Conservation (phyloP, 2,888 invertebrate genomes). For the Nebria brevicollis region DNA sequence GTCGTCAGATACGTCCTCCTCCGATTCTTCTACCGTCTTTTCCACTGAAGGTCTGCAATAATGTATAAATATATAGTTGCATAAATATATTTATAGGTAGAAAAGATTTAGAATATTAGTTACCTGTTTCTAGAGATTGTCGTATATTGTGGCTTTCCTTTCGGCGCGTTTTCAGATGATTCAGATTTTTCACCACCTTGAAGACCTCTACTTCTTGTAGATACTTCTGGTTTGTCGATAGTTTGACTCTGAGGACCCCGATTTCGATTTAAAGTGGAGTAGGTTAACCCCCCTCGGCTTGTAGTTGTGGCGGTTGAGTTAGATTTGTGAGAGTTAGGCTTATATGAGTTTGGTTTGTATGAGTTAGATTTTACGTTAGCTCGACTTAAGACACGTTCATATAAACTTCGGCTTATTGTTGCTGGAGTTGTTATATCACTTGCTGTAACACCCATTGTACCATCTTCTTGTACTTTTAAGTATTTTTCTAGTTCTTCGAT, state of each 20-base stretch:
- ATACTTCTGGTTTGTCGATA: slow-evolving; percentile 57
- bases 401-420: slow-evolving; percentile 78
- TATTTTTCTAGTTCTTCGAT: slow-evolving; percentile 88
- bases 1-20: slow-evolving; percentile 53
- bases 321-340: slow-evolving; percentile 49
- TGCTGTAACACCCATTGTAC: slow-evolving; percentile 63
- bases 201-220: neutral
- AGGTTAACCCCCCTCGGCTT: slow-evolving; percentile 52
- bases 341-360: slow-evolving; percentile 50
- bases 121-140: slow-evolving; percentile 59
- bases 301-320: slow-evolving; percentile 48
- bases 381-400: slow-evolving; percentile 75
- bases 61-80: slow-evolving; percentile 14
- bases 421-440: slow-evolving; percentile 69
- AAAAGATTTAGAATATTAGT: neutral
- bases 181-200: slow-evolving; percentile 62
- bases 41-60: slow-evolving; percentile 53
- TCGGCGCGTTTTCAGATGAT: neutral
- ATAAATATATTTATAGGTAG: neutral
- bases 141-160: slow-evolving; percentile 62
- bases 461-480: slow-evolving; percentile 68
- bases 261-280: slow-evolving; percentile 71
- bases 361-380: slow-evolving; percentile 48
- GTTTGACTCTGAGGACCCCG: slow-evolving; percentile 68
- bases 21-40: slow-evolving; percentile 51